Evolutionary conservation across 2,113 vertebrate species (phyloP), one percentile per base, ranked within the genome.

Genomic region (Dinomys branickii): DNA sequence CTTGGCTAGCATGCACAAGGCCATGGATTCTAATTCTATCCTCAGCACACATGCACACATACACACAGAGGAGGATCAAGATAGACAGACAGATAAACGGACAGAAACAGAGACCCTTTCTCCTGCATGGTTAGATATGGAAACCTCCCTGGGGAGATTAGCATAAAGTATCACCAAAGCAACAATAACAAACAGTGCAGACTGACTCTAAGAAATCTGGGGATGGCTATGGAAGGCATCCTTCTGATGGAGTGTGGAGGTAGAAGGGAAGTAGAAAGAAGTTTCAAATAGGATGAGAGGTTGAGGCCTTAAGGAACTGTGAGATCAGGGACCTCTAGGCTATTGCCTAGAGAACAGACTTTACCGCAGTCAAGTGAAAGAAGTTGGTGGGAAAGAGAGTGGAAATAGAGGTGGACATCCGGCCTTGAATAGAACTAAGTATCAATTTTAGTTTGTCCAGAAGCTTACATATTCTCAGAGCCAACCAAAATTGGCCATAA

Each of bases 401-500:
- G 44, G 52, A 88, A 87, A 61, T 58, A 41, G 30, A 58, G 38
- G 35, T 90, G 28, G 82, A 38, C 13, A 80, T 28, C 35, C 73
- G 22, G 78, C 87, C 14, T 67, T 75, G 44, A 92, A 75, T 13
- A 28, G 85, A 83, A 59, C 19, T 35, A 44, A 84, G 63, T 7
- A 91, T 47, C 19, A 41, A 63, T 75, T 28, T 10, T 10, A 59
- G 54, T 22, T 73, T 22, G 47, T 84, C 50, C 65, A 61, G 77
- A 63, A 96, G 50, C 16, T 82, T 22, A 85, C 24, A 26, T 71
- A n/a, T 88, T 82, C 87, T 71, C 41, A 67, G 47, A 95, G n/a
- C 71, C 69, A 41, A 78, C 7, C 30, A 82, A 65, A 41, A 35
- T 28, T 83, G 50, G 33, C 33, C 28, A 35, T 44, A 19, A 54